Conservation (phyloP, 2,888 invertebrate genomes). For the Drosophila hamatofila region DNA sequence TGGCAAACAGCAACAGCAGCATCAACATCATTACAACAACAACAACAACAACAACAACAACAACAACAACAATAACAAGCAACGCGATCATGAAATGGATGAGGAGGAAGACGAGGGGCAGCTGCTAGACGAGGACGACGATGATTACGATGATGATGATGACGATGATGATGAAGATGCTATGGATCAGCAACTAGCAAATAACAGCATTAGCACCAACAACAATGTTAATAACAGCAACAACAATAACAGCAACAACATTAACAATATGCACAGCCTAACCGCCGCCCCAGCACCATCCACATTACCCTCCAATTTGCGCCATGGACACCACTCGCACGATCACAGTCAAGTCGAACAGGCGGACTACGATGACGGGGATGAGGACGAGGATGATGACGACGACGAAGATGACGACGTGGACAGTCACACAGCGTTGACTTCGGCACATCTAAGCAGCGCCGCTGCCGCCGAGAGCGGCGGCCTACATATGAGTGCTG, state of each 20-base stretch:
- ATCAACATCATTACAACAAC: constrained; percentile 31
- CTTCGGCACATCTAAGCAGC: constrained; percentile 53
- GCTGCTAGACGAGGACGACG: constrained; percentile 51
- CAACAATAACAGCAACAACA: constrained; percentile 26
- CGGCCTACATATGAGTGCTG: constrained; percentile 61
- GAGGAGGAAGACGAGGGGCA: constrained; percentile 36
- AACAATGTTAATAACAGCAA: constrained; percentile 43
- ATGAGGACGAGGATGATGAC: constrained; percentile 63
- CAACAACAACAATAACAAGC: constrained; percentile 50
- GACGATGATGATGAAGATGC: constrained; percentile 50
- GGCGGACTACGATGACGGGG: constrained; percentile 53
- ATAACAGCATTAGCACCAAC: constrained; percentile 41
- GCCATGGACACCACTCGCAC: constrained; percentile 40
- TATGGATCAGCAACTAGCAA: constrained; percentile 46
- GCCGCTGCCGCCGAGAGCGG: constrained; percentile 57
- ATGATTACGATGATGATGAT: constrained; percentile 46
- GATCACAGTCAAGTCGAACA: constrained; percentile 33
- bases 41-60: constrained; percentile 45
- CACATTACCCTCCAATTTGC: constrained; percentile 53
- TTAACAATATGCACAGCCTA: constrained; percentile 10
- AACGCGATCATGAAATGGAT: constrained; percentile 25
- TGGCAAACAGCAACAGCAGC: constrained; percentile 60
- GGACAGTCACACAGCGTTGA: constrained; percentile 48
- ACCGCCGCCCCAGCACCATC: constrained; percentile 16
- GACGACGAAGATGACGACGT: constrained; percentile 61